Conservation (phyloP, 2,797 vertebrate genomes). For the Gymnoscopelus microlampas region DNA sequence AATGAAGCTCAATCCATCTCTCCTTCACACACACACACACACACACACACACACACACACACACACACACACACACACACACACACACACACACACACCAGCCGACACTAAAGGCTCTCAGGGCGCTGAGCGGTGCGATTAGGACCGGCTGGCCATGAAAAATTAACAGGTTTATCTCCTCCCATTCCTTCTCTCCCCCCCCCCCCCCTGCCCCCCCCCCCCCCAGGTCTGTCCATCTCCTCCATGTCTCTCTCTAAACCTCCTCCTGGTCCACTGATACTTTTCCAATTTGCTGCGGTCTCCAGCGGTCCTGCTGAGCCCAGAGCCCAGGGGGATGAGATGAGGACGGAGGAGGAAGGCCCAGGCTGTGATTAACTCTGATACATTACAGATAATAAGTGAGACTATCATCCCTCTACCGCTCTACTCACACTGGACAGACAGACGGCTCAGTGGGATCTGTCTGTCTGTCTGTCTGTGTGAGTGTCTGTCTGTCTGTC, state of each 20-base stretch:
- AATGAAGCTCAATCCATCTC: slow-evolving; percentile 73
- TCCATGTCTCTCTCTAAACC: slow-evolving; percentile 62
- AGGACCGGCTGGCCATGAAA: slow-evolving; percentile 80
- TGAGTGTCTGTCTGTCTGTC: slow-evolving; percentile 43
- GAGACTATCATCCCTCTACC: slow-evolving; percentile 64
- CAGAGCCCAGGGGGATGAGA: no score
- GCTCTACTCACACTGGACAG: slow-evolving; percentile 59
- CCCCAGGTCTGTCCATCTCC: slow-evolving; percentile 67
- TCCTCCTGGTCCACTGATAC: slow-evolving; percentile 70
- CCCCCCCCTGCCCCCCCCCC: slow-evolving; percentile 16
- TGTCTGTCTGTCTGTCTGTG: slow-evolving; percentile 53
- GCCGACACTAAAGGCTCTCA: slow-evolving; percentile 77
- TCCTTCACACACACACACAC: not conserved
- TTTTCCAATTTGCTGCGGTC: slow-evolving; percentile 43
- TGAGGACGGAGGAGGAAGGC: no score
- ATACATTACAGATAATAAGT: slow-evolving; percentile 83
- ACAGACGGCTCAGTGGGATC: slow-evolving; percentile 68
- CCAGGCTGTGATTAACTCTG: slow-evolving; percentile 77
- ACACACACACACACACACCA: slow-evolving; percentile 52
- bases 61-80: slow-evolving; percentile 24
- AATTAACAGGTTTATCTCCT: slow-evolving; percentile 85
- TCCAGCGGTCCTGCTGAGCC: slow-evolving; percentile 61
- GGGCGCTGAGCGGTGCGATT: slow-evolving; percentile 78
- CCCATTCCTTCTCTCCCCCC: slow-evolving; percentile 33
- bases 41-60: slow-evolving; percentile 9